A percentile compares a stretch with the other conserved stretches of the same genome.
Evolutionary conservation across 2,113 vertebrate species (phyloP).

Genomic region (Ellobius talpinus): DNA sequence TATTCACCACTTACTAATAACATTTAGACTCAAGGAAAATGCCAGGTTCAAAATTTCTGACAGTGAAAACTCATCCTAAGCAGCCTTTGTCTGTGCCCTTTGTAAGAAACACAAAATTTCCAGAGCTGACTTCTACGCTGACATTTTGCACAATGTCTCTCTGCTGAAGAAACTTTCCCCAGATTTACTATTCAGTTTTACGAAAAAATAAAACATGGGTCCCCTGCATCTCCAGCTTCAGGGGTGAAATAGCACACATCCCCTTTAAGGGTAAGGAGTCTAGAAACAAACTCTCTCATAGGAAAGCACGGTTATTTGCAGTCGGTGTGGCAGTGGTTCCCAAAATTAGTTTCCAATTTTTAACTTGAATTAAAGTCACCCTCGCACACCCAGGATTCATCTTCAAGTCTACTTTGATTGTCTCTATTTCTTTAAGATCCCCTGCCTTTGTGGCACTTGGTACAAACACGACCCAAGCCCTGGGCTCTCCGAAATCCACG

Average conservation of each 20-base stretch:
- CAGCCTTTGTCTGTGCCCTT: slow-evolving; percentile 39
- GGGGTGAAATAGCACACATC: background rate
- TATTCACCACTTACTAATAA: slow-evolving; percentile 62
- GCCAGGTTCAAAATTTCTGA: slow-evolving; percentile 54
- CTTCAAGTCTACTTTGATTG: background rate
- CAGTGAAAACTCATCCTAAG: slow-evolving; percentile 58
- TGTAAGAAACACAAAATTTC: slow-evolving; percentile 34
- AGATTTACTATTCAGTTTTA: too few relatives aligned
- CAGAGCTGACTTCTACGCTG: background rate
- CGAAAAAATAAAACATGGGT: background rate
- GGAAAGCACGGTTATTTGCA: background rate
- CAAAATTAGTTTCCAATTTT: background rate
- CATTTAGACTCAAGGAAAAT: slow-evolving; percentile 70
- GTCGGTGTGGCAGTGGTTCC: background rate
- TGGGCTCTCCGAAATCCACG: background rate
- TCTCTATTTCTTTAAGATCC: slow-evolving; percentile 32
- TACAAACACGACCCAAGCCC: slow-evolving; percentile 34
- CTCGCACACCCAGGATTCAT: background rate
- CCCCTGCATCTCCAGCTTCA: background rate
- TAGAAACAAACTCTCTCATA: background rate
- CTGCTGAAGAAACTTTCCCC: background rate
- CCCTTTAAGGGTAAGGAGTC: background rate
- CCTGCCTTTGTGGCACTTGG: background rate
- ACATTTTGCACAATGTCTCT: background rate
- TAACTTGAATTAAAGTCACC: background rate